Evolutionary conservation across 23 tunicate species (phyloP).

Genomic region (Trididemnum nubilum): DNA sequence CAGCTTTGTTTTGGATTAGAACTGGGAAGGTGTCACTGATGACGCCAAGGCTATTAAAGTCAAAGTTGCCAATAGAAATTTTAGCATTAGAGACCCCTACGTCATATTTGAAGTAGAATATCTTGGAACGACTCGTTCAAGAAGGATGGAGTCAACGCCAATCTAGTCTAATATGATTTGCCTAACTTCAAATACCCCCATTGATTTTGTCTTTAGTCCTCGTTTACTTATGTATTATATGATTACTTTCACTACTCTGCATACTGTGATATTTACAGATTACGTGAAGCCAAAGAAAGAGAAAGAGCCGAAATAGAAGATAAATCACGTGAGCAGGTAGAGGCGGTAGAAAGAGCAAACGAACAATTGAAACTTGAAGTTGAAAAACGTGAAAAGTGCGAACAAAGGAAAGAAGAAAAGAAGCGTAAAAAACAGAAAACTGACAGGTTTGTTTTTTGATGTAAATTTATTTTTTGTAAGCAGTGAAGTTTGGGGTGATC

Average conservation of each 20-base stretch:
- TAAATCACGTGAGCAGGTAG: constrained; percentile 65
- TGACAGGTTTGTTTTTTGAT: too few relatives aligned
- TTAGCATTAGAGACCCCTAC: too few relatives aligned
- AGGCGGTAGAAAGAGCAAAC: constrained; percentile 49
- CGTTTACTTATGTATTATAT: background rate
- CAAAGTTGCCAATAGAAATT: too few relatives aligned
- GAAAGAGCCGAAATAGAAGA: constrained; percentile 50
- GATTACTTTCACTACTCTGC: background rate
- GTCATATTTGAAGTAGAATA: too few relatives aligned
- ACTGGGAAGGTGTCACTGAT: too few relatives aligned
- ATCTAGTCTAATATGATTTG: too few relatives aligned
- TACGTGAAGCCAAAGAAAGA: constrained; percentile 64
- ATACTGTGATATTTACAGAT: constrained; percentile 22
- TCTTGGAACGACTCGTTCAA: too few relatives aligned
- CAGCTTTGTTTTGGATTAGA: too few relatives aligned
- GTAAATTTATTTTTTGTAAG: background rate
- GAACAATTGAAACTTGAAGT: constrained; percentile 31
- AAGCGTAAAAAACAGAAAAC: constrained; percentile 8
- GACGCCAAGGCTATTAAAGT: too few relatives aligned
- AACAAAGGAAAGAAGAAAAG: constrained; percentile 5
- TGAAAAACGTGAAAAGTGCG: background rate
- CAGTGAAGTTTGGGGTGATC: background rate
- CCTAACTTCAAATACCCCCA: too few relatives aligned
- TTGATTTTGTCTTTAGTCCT: too few relatives aligned
- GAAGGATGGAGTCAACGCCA: too few relatives aligned